Evolutionary conservation across 2,888 invertebrate genomes (phyloP), one percentile per base, ranked within the genome.

Genomic region (Hyalella azteca): DNA sequence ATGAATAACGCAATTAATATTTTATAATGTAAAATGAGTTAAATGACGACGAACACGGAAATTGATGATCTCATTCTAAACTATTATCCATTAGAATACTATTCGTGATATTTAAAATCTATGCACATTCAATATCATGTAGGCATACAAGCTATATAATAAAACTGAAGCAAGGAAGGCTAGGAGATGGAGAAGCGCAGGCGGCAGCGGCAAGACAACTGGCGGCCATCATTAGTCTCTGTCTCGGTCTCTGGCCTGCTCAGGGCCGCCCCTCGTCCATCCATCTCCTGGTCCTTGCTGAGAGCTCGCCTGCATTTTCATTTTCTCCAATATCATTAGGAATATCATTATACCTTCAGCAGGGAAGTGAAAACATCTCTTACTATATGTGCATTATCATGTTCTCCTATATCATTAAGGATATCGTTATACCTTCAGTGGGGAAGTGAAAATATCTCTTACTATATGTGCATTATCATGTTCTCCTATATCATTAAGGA

Each of bases 221-320:
- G 36, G 29, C n/a, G 3, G 66, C 36, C 36, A 36, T 36, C 66
- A 66, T 66, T 15, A 1, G 66, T 66, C 66, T 36, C 66, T 66
- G 66, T 36, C 66, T 66, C 15, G 36, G 66, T 54, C 54, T 54
- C 54, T 66, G 66, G 36, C 66, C 66, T 22, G 66, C 36, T 36
- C 19, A 36, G 29, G 66, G 13, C 66, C 11, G 54, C 26, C 66
- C 26, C 66, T 45, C 36, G 36, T 29, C 66, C 66, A 66, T 66
- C 66, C 66, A 66, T 66, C 66, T 66, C 66, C 3, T 19, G 19
- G 36, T 66, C 66, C 66, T 66, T 66, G 19, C 66, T 66, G 36
- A 66, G 66, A 66, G 66, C 66, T 29, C 19, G 36, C 66, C 66
- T 66, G 39, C 36, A 66, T 66, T 66, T 66, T 66, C 66, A 66